Evolutionary conservation across 2,113 vertebrate genomes (phyloP), one percentile per base, ranked within the genome.

Genomic region (Sceloporus tristichus): DNA sequence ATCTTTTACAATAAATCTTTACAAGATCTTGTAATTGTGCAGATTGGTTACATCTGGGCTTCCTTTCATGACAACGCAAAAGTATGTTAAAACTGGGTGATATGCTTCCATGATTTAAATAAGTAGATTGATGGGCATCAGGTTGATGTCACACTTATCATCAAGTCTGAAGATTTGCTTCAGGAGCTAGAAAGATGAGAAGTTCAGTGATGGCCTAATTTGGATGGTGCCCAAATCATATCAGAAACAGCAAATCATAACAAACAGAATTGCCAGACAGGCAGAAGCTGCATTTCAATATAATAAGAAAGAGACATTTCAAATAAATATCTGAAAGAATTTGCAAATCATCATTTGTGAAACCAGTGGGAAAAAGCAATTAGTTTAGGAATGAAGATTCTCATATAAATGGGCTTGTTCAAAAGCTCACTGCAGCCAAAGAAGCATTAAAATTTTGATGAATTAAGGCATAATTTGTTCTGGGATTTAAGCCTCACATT

Each of bases 171-270:
- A 10, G 40, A 85, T 68, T 77, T 70, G 27, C 62, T 77, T 70
- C 62, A 85, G 70, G 62, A 84, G 73, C 59, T 75, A 56, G 48
- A 56, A 88, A 76, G 70, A 85, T 25, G 71, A 88, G 48, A 87
- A 86, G 42, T 73, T 84, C 73, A 79, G 82, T 66, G n/a, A 68
- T 87, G 89, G 86, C 42, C 56, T 83, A 74, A 74, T 90, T 90
- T 87, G 66, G 54, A 87, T 84, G 25, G 54, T 65, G n/a, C 40
- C 25, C 80, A 84, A 66, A 54, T 79, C 10, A 14, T 87, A 77
- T 86, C 78, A 83, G 53, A 29, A 90, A 77, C 10, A 9, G 14
- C 65, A 78, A 78, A 82, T 83, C 75, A 79, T 84, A 84, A 84
- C 81, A 71, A 79, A 80, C 85, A 90, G 62, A 73, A 65, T 38